A percentile compares a stretch with the other conserved stretches of the same genome.
phyloP scores from a whole-genome alignment of 2,797 vertebrate species.

The Phrynocephalus vlangalii region DNA sequence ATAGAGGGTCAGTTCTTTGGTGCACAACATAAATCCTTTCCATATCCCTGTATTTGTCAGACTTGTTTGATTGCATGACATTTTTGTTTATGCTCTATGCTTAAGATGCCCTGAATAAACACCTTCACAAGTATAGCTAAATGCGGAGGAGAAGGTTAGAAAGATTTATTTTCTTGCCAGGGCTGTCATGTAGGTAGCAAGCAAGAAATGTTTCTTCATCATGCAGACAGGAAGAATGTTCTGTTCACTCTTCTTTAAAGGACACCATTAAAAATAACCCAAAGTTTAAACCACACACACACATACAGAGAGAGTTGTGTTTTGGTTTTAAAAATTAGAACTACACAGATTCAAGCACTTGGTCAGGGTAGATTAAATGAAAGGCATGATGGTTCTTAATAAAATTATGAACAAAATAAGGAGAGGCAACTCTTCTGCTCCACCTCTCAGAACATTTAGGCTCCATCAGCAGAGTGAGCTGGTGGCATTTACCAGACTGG shows the following conservation, averaged over 20 bases:
- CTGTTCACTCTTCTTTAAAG: slow-evolving; percentile 47
- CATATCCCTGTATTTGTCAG: slow-evolving; percentile 45
- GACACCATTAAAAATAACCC: neutral
- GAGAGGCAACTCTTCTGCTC: neutral
- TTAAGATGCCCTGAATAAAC: slow-evolving; percentile 51
- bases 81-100: slow-evolving; percentile 54
- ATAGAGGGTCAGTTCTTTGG: slow-evolving; percentile 22
- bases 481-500: neutral
- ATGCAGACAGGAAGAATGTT: slow-evolving; percentile 14
- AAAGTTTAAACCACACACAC: slow-evolving; percentile 1
- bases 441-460: neutral
- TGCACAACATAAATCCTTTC: slow-evolving; percentile 46
- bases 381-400: neutral
- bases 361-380: neutral
- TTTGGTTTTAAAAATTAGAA: slow-evolving; percentile 25
- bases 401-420: neutral
- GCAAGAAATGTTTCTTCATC: slow-evolving; percentile 42
- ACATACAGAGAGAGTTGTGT: neutral
- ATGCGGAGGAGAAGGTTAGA: slow-evolving; percentile 53
- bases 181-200: slow-evolving; percentile 45
- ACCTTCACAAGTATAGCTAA: slow-evolving; percentile 45
- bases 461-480: too few species aligned
- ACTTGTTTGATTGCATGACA: slow-evolving; percentile 51
- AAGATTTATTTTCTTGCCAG: slow-evolving; percentile 60
- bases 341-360: slow-evolving; percentile 27